Conservation (phyloP, 2,888 invertebrate genomes). For the Ophion ellenae region DNA sequence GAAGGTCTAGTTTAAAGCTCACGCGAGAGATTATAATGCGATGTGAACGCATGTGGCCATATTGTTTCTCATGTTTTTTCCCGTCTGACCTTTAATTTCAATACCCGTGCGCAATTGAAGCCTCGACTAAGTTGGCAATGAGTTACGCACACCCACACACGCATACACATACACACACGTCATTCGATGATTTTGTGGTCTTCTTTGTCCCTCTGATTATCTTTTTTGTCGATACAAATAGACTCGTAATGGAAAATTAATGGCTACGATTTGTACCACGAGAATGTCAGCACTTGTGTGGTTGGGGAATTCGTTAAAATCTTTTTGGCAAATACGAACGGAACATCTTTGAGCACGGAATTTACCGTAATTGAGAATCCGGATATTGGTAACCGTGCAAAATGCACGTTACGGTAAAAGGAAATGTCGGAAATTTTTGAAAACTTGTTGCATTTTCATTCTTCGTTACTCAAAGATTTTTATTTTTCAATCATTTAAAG, state of each 20-base stretch:
- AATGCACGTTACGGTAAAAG: no score
- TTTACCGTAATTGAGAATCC: background rate
- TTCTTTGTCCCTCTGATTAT: conserved; percentile 5
- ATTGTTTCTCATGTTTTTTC: conserved; percentile 9
- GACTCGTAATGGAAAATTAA: conserved; percentile 17
- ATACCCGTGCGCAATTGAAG: conserved; percentile 20
- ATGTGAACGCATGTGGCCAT: conserved; percentile 55
- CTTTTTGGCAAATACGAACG: background rate
- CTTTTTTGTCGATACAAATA: conserved; percentile 14
- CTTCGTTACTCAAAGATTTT: no score
- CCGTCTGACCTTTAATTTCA: conserved; percentile 1
- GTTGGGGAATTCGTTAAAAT: background rate
- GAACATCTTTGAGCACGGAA: background rate
- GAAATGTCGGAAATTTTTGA: background rate
- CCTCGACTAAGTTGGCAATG: conserved; percentile 34
- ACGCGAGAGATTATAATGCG: conserved; percentile 65
- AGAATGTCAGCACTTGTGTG: background rate
- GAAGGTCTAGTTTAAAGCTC: conserved; percentile 73
- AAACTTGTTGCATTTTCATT: background rate
- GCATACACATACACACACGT: background rate
- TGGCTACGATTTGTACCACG: conserved; percentile 37
- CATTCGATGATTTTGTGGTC: conserved; percentile 9
- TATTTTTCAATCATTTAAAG: no score
- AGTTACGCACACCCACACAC: background rate
- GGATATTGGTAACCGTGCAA: no score